A percentile compares a stretch with the other conserved stretches of the same genome.
Evolutionary conservation across 1,140 invertebrate genomes (phyloP).

Genomic region (Aphelenchoides fujianensis): DNA sequence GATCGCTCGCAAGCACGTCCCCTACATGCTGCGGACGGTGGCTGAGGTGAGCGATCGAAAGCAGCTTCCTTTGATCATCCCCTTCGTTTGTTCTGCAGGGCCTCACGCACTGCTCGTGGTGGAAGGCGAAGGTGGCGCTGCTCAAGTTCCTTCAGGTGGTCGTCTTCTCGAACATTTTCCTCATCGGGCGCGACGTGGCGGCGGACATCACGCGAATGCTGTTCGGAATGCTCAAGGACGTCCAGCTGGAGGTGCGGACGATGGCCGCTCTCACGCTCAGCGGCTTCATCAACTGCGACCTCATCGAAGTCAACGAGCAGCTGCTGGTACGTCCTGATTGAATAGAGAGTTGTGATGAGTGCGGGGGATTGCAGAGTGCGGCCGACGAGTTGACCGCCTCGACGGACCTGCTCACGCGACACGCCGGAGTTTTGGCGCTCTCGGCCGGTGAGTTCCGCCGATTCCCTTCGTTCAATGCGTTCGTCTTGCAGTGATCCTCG

Average conservation of each 20-base stretch:
- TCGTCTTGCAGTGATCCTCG: slow-evolving; percentile 72
- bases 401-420: slow-evolving; percentile 66
- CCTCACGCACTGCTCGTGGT: slow-evolving; percentile 67
- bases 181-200: slow-evolving; percentile 68
- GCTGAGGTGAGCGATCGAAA: background rate
- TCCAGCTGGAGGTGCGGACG: slow-evolving; percentile 68
- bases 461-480: background rate
- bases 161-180: slow-evolving; percentile 80
- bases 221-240: slow-evolving; percentile 44
- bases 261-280: slow-evolving; percentile 77
- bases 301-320: slow-evolving; percentile 67
- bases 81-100: slow-evolving; percentile 60
- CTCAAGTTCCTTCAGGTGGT: slow-evolving; percentile 76
- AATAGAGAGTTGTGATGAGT: slow-evolving; percentile 48
- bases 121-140: slow-evolving; percentile 74
- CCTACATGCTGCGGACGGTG: background rate
- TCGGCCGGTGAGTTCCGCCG: slow-evolving; percentile 68
- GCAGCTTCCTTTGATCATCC: slow-evolving; percentile 14
- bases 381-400: slow-evolving; percentile 33
- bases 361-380: slow-evolving; percentile 64
- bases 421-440: slow-evolving; percentile 80
- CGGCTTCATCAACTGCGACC: slow-evolving; percentile 80
- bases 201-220: slow-evolving; percentile 53
- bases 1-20: slow-evolving; percentile 18
- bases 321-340: slow-evolving; percentile 55